phyloP scores from a whole-genome alignment of 1,140 invertebrate genomes.

The Octopus sinensis region DNA sequence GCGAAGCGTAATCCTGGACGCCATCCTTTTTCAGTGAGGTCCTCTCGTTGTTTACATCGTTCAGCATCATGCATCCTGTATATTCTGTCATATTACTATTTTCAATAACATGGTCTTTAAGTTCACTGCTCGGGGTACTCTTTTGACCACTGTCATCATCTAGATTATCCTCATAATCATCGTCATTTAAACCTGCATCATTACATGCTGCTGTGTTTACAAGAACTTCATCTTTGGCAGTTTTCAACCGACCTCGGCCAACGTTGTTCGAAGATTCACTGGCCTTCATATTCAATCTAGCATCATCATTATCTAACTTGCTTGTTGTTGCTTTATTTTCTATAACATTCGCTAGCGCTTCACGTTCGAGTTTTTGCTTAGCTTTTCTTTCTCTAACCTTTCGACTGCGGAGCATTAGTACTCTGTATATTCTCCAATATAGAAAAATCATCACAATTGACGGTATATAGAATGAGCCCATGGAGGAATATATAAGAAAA shows the following conservation, averaged over 20 bases:
- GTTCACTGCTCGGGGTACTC: constrained; percentile 58
- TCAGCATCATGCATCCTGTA: constrained; percentile 82
- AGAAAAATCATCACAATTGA: constrained; percentile 98
- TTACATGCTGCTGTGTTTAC: constrained; percentile 27
- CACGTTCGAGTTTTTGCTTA: constrained; percentile 26
- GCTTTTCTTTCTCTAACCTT: constrained; percentile 61
- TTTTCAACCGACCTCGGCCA: constrained; percentile 40
- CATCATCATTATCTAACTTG: neutral
- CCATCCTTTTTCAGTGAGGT: constrained; percentile 40
- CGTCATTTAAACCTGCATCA: constrained; percentile 63
- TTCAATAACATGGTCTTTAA: constrained; percentile 76
- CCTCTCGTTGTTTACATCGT: constrained; percentile 74
- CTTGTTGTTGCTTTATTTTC: constrained; percentile 43
- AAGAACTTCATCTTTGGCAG: constrained; percentile 21
- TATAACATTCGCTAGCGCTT: constrained; percentile 43
- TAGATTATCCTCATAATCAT: constrained; percentile 79
- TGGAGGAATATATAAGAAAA: constrained; percentile 96
- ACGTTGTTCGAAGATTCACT: constrained; percentile 20
- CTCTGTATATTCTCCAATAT: constrained; percentile 96
- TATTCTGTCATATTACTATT: constrained; percentile 81
- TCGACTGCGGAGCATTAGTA: constrained; percentile 78
- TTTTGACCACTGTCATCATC: constrained; percentile 60
- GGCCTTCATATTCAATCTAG: neutral
- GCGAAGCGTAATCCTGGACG: constrained; percentile 15
- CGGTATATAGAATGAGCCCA: constrained; percentile 98